A percentile compares a stretch with the other conserved stretches of the same genome.
phyloP scores from a whole-genome alignment of 1,140 invertebrate species.

The Calycopis cecrops region DNA sequence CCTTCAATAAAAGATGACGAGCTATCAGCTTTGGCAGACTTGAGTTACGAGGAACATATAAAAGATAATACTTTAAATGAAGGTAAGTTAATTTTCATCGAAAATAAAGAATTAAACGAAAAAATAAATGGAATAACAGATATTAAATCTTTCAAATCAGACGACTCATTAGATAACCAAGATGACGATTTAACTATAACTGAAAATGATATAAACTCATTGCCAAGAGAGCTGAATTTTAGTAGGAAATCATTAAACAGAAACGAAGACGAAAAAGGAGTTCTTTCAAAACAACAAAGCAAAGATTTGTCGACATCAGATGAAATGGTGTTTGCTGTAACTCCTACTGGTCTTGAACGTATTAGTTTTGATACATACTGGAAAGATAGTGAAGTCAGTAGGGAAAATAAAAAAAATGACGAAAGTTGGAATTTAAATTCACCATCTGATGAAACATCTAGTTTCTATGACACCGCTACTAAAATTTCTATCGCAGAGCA shows the following conservation, averaged over 20 bases:
- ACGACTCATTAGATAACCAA: constrained; percentile 63
- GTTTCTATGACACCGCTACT: constrained; percentile 47
- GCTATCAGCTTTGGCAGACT: constrained; percentile 61
- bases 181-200: constrained; percentile 74
- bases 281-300: constrained; percentile 63
- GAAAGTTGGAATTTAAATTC: constrained; percentile 59
- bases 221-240: constrained; percentile 56
- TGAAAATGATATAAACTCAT: constrained; percentile 58
- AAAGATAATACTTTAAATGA: constrained; percentile 31
- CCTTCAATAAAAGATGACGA: constrained; percentile 69
- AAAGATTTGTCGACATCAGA: constrained; percentile 73
- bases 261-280: constrained; percentile 44
- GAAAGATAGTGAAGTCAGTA: constrained; percentile 48
- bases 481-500: constrained; percentile 60
- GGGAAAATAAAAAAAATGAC: constrained; percentile 56
- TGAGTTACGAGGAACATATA: constrained; percentile 67
- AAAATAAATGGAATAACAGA: constrained; percentile 49
- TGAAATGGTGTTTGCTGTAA: constrained; percentile 73
- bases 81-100: constrained; percentile 25
- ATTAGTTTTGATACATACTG: constrained; percentile 72
- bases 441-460: constrained; percentile 41
- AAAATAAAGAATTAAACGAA: constrained; percentile 33
- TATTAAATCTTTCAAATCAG: constrained; percentile 58
- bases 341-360: constrained; percentile 68
- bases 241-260: constrained; percentile 55